Evolutionary conservation across 2,888 invertebrate genomes (phyloP).

Genomic region (Andrena minutula): DNA sequence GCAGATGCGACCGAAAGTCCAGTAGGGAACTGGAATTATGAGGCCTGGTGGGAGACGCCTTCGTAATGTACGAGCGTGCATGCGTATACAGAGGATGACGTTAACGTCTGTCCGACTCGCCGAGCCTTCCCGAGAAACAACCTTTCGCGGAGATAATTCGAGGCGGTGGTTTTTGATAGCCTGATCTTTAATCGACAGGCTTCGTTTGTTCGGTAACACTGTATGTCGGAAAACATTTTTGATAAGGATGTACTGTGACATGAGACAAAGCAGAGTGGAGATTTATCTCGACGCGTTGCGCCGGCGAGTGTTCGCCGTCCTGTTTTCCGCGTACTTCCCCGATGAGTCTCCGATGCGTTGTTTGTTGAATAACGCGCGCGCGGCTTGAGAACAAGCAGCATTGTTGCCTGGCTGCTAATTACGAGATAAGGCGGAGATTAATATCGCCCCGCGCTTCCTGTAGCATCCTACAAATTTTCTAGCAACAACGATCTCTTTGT

Average conservation of each 20-base stretch:
- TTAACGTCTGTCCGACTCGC: slow-evolving; percentile 62
- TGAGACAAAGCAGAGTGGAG: background rate
- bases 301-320: background rate
- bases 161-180: too few species aligned
- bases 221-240: background rate
- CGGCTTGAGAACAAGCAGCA: background rate
- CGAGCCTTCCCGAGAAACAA: background rate
- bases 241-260: background rate
- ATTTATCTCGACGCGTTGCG: background rate
- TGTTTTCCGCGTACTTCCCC: slow-evolving; percentile 31
- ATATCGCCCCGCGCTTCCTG: background rate
- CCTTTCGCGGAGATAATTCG: background rate
- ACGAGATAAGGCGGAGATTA: background rate
- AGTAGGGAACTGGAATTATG: slow-evolving; percentile 67
- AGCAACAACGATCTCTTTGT: slow-evolving; percentile 18
- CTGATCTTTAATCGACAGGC: too few species aligned
- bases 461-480: slow-evolving; percentile 14
- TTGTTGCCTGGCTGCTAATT: background rate
- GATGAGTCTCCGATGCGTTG: background rate
- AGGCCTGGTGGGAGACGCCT: slow-evolving; percentile 59
- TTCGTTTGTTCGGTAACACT: background rate
- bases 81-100: slow-evolving; percentile 37
- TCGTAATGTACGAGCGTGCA: slow-evolving; percentile 59
- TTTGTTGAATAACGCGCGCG: background rate
- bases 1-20: slow-evolving; percentile 66